phyloP scores from a whole-genome alignment of 2,113 vertebrate genomes.

The Macaca nemestrina region DNA sequence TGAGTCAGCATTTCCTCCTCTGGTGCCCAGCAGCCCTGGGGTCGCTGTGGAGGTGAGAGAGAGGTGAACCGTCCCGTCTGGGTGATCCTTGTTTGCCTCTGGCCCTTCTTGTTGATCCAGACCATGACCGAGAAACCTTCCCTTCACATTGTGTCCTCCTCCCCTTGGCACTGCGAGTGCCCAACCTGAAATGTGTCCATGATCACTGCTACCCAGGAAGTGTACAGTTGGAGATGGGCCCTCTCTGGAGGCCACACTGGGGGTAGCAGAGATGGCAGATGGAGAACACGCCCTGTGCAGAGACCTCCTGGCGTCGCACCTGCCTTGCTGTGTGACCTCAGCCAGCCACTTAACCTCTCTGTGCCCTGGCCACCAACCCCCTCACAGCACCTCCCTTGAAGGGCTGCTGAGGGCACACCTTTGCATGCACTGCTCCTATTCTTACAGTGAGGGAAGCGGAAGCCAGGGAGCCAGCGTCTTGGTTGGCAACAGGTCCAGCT shows the following conservation, averaged over 20 bases:
- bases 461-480: fast-evolving
- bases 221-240: fast-evolving
- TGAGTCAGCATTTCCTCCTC: background rate
- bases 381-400: background rate
- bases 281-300: fast-evolving
- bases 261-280: background rate
- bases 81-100: too few species aligned
- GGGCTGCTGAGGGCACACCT: fast-evolving
- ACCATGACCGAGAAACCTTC: too few species aligned
- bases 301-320: fast-evolving
- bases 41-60: fast-evolving
- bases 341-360: background rate
- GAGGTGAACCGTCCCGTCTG: background rate
- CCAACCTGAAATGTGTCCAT: fast-evolving
- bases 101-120: background rate
- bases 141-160: fast-evolving
- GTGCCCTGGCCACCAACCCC: background rate
- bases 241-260: fast-evolving
- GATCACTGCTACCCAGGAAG: background rate
- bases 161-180: background rate
- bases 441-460: fast-evolving
- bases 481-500: fast-evolving
- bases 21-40: background rate
- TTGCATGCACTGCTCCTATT: fast-evolving
- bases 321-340: background rate